Percentiles rank a stretch among this genome's conserved stretches.
Evolutionary conservation across 2,113 vertebrate genomes (phyloP).

Genomic region (Chelonoidis abingdonii): DNA sequence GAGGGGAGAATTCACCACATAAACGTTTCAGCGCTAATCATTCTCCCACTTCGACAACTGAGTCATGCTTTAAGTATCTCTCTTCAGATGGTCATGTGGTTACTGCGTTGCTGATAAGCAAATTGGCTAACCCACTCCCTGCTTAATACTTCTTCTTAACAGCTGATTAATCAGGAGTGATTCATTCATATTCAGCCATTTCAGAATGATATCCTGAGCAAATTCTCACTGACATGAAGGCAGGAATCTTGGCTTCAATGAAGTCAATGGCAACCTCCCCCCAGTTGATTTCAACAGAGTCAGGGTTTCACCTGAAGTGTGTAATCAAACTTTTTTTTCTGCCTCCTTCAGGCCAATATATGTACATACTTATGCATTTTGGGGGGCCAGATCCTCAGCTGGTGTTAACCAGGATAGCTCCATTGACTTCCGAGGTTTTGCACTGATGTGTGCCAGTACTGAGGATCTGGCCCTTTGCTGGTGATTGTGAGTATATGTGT

Average conservation of each 20-base stretch:
- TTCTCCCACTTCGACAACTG: slow-evolving; percentile 2
- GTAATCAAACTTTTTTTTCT: background rate
- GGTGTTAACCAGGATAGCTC: background rate
- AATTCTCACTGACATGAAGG: background rate
- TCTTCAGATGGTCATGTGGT: background rate
- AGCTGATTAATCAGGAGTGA: slow-evolving; percentile 7
- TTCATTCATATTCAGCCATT: background rate
- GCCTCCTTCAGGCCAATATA: background rate
- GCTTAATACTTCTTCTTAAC: background rate
- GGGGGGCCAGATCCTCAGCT: background rate
- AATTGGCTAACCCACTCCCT: background rate
- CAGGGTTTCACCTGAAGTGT: background rate
- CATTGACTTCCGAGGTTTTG: too few species aligned
- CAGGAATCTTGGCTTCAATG: background rate
- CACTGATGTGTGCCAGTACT: background rate
- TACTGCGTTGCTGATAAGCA: slow-evolving; percentile 11
- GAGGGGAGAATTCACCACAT: background rate
- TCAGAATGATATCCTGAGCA: background rate
- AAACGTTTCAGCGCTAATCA: background rate
- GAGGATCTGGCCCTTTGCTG: background rate
- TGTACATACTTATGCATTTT: background rate
- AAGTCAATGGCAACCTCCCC: background rate
- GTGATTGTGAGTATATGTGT: accelerated
- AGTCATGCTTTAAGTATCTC: background rate
- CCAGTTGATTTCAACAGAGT: background rate